Evolutionary conservation across 1,140 invertebrate genomes (phyloP), one percentile per base, ranked within the genome.

Genomic region (Pseudobourletiella spinata): DNA sequence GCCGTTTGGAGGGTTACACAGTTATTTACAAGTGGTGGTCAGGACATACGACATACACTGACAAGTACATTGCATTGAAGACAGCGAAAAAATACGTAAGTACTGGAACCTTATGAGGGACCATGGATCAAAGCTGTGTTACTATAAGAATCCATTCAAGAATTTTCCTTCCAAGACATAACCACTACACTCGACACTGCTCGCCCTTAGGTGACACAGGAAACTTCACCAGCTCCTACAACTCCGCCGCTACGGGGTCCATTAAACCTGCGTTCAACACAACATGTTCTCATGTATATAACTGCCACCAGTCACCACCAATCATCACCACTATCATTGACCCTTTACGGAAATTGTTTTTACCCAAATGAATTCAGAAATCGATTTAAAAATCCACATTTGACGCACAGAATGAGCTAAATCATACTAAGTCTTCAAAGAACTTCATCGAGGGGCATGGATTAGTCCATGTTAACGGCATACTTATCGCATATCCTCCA

Each of bases 121-220:
- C n/a, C n/a, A n/a, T n/a, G n/a, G n/a, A n/a, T n/a, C n/a, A n/a
- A n/a, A n/a, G n/a, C n/a, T n/a, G n/a, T n/a, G n/a, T n/a, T n/a
- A n/a, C n/a, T n/a, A n/a, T n/a, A n/a, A n/a, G n/a, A n/a, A n/a
- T n/a, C n/a, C n/a, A n/a, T n/a, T n/a, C n/a, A n/a, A n/a, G n/a
- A n/a, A n/a, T n/a, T n/a, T n/a, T n/a, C n/a, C n/a, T n/a, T n/a
- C n/a, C n/a, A n/a, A n/a, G n/a, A n/a, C n/a, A n/a, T n/a, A n/a
- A n/a, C n/a, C n/a, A n/a, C n/a, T n/a, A n/a, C n/a, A n/a, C n/a
- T n/a, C n/a, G 50, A 60, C 48, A 30, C 51, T 60, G 29, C 52
- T 59, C 58, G 28, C 48, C 48, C 30, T 56, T 66, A 66, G 54
- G 64, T 66, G 44, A 61, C 64, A 55, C 59, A 62, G 35, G 64